Evolutionary conservation across 2,888 invertebrate genomes (phyloP).

Genomic region (Liposcelis brunnea): DNA sequence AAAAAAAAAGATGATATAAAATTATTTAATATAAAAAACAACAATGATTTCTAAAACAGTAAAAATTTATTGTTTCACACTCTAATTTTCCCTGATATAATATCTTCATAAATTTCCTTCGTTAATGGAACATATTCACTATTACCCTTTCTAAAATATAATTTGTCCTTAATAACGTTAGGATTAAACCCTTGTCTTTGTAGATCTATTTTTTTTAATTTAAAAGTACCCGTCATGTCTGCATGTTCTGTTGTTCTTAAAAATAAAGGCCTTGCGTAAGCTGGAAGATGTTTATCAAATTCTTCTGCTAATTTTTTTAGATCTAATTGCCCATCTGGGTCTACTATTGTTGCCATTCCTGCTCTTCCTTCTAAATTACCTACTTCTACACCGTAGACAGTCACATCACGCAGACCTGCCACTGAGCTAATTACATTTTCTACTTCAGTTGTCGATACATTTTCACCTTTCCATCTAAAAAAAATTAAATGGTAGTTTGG

Average conservation of each 20-base stretch:
- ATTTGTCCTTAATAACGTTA: constrained; percentile 34
- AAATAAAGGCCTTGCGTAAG: constrained; percentile 38
- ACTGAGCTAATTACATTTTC: constrained; percentile 73
- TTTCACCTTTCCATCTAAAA: constrained; percentile 85
- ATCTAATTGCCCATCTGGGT: constrained; percentile 22
- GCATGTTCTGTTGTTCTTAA: constrained; percentile 28
- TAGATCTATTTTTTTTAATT: constrained; percentile 75
- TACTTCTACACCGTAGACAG: constrained; percentile 40
- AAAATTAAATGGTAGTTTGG: constrained; percentile 10
- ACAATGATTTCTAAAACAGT: no score
- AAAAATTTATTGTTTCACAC: not conserved
- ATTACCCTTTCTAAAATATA: constrained; percentile 31
- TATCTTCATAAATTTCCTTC: constrained; percentile 31
- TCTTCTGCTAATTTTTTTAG: constrained; percentile 18
- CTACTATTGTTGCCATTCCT: constrained; percentile 38
- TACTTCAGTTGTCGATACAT: constrained; percentile 90
- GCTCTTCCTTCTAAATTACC: constrained; percentile 28
- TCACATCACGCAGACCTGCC: constrained; percentile 31
- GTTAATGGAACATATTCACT: constrained; percentile 29
- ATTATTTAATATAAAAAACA: constrained; percentile 24
- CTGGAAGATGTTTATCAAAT: constrained; percentile 24
- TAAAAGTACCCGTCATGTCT: constrained; percentile 60
- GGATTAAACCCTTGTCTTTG: constrained; percentile 72
- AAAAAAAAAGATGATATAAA: not conserved
- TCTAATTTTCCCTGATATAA: constrained; percentile 21